Evolutionary conservation across 2,797 vertebrate species (phyloP).

Genomic region (Dromococcyx pavoninus): DNA sequence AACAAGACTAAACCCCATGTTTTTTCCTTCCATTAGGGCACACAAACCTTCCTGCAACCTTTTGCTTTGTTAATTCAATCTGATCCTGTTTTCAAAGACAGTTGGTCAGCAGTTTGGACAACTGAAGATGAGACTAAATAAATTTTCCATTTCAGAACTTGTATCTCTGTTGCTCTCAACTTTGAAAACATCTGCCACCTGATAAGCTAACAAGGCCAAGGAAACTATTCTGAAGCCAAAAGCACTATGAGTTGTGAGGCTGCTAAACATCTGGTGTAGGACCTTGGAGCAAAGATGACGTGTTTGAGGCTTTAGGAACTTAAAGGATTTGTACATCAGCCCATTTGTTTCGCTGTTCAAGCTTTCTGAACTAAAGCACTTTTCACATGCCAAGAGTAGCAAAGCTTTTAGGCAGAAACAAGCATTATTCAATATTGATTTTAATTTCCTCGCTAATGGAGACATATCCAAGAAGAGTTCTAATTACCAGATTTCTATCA

Average conservation of each 20-base stretch:
- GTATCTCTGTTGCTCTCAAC: not conserved
- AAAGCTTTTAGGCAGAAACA: slow-evolving; percentile 14
- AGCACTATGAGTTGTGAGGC: not conserved
- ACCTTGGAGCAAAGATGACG: not conserved
- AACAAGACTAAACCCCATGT: not conserved
- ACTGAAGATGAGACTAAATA: not conserved
- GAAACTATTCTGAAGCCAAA: not conserved
- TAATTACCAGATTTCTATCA: not conserved
- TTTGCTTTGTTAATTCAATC: not conserved
- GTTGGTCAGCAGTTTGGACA: not conserved
- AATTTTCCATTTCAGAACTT: not conserved
- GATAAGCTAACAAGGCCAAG: not conserved
- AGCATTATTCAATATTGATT: not conserved
- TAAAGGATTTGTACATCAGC: not conserved
- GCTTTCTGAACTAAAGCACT: not conserved
- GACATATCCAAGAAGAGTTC: not conserved
- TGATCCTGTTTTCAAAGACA: not conserved
- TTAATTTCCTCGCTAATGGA: slow-evolving; percentile 11
- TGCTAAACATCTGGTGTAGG: not conserved
- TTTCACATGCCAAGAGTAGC: not conserved
- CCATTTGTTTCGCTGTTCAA: not conserved
- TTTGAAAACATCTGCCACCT: not conserved
- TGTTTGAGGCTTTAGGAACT: not conserved
- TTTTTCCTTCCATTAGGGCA: not conserved
- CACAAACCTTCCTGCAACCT: not conserved